Evolutionary conservation across 2,113 vertebrate species (phyloP).

Genomic region (Piaya cayana): DNA sequence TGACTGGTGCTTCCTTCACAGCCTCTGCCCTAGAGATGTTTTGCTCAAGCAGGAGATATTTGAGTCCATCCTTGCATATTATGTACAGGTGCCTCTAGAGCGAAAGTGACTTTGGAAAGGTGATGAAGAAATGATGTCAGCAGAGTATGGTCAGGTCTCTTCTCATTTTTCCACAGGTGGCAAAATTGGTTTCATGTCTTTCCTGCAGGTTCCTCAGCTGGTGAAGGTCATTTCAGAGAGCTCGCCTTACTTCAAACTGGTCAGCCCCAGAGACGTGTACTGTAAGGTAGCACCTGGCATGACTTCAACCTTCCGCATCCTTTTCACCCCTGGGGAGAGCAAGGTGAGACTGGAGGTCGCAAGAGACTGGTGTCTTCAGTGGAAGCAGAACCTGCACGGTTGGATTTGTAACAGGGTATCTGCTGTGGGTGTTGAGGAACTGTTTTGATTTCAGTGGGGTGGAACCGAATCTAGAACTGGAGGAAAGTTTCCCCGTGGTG

Average conservation of each 20-base stretch:
- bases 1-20: not conserved
- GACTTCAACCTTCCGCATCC: slow-evolving; percentile 71
- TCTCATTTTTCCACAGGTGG: not conserved
- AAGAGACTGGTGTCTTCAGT: not conserved
- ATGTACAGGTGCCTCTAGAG: not conserved
- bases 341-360: slow-evolving; percentile 75
- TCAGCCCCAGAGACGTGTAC: slow-evolving; percentile 55
- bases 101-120: not conserved
- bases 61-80: not conserved
- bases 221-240: slow-evolving; percentile 80
- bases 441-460: not conserved
- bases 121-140: not conserved
- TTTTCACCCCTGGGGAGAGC: slow-evolving; percentile 83
- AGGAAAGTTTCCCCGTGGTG: not conserved
- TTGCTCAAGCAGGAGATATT: not conserved
- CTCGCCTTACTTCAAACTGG: slow-evolving; percentile 82
- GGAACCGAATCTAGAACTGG: not conserved
- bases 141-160: not conserved
- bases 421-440: not conserved
- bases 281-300: slow-evolving; percentile 81
- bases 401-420: not conserved
- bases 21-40: not conserved
- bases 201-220: slow-evolving; percentile 73
- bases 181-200: not conserved
- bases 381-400: not conserved